A percentile compares a stretch with the other conserved stretches of the same genome.
Evolutionary conservation across 1,140 invertebrate genomes (phyloP).

Genomic region (Halictus rubicundus): DNA sequence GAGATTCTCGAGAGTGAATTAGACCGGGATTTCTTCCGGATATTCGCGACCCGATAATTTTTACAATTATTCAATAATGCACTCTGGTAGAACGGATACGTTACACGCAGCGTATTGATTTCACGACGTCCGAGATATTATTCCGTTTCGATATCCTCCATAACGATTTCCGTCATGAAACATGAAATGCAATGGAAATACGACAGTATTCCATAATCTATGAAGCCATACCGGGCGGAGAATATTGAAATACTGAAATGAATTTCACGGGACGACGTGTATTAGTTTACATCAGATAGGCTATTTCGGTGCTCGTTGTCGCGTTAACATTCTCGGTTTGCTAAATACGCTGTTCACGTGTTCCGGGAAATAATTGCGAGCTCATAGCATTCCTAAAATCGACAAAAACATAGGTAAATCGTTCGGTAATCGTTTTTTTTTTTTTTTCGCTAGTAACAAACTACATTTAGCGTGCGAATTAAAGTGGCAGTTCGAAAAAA

Average conservation of each 20-base stretch:
- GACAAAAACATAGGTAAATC: no score
- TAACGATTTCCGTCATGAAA: slow-evolving; percentile 20
- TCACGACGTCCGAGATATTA: neutral
- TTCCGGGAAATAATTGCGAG: no score
- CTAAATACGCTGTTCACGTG: neutral
- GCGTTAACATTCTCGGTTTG: neutral
- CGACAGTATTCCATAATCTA: neutral
- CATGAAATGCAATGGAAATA: slow-evolving; percentile 12
- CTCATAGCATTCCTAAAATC: no score
- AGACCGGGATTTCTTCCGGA: no score
- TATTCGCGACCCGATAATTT: no score
- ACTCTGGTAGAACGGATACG: neutral
- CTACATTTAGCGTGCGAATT: no score
- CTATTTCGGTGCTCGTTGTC: neutral
- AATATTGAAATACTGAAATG: neutral
- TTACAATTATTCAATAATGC: no score
- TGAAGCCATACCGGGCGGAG: neutral
- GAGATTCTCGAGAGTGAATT: no score
- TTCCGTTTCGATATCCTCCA: neutral
- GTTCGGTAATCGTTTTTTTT: no score
- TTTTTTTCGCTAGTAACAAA: no score
- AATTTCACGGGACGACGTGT: neutral
- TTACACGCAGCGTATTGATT: neutral
- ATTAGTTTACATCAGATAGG: neutral
- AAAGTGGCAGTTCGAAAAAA: no score